Conservation (phyloP, 1,140 invertebrate genomes). For the Drosophila subpulchrella region DNA sequence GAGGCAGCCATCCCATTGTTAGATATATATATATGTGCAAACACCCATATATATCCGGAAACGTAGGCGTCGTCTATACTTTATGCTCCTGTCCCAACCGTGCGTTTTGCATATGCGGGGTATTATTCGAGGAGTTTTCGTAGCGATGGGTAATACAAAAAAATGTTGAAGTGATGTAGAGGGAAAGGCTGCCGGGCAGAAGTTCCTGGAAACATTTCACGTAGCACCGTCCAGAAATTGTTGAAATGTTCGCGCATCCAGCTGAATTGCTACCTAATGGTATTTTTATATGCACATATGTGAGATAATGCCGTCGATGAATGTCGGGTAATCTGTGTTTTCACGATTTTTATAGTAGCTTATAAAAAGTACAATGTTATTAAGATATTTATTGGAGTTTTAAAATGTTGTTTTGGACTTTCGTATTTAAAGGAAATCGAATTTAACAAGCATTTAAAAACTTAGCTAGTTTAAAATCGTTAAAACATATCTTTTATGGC, state of each 20-base stretch:
- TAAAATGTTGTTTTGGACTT: neutral
- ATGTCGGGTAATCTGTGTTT: neutral
- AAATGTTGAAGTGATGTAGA: conserved; percentile 32
- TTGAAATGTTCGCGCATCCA: conserved; percentile 5
- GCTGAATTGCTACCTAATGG: conserved; percentile 14
- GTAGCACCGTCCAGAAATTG: neutral
- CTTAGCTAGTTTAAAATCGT: too few relatives aligned
- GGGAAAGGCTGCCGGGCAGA: conserved; percentile 19
- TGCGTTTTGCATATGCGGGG: conserved; percentile 34
- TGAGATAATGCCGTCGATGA: conserved; percentile 2
- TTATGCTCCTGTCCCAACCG: conserved; percentile 21
- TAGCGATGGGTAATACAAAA: conserved; percentile 18
- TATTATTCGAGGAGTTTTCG: neutral
- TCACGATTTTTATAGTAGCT: neutral
- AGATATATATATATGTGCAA: conserved; percentile 1
- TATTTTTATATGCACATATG: conserved; percentile 30
- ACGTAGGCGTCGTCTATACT: conserved; percentile 36
- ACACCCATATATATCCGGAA: conserved; percentile 1
- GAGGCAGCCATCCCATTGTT: conserved; percentile 37
- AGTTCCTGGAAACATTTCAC: conserved; percentile 9
- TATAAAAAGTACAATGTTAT: neutral
- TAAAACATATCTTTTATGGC: neutral
- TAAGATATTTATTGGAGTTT: neutral
- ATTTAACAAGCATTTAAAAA: too few relatives aligned
- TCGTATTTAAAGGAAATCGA: too few relatives aligned